Percentiles rank a stretch among this genome's conserved stretches.
phyloP scores from a whole-genome alignment of 2,797 vertebrate species.

The Silurus lanzhouensis region DNA sequence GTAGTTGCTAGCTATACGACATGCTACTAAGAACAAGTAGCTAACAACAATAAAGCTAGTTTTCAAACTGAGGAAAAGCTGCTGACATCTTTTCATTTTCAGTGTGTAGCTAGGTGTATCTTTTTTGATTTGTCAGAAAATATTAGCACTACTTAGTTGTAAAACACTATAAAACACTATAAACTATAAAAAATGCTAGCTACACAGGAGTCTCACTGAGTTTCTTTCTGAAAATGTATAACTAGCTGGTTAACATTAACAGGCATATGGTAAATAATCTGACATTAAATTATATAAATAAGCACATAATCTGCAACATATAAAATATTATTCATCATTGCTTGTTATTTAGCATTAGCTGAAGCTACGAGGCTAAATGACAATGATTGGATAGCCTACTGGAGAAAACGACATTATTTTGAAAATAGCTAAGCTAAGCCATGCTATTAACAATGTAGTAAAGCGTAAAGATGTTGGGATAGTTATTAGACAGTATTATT shows the following conservation, averaged over 20 bases:
- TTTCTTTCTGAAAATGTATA: neutral
- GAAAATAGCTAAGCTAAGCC: neutral
- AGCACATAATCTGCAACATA: neutral
- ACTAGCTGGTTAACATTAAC: neutral
- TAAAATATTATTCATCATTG: neutral
- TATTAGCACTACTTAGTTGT: neutral
- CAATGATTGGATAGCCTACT: neutral
- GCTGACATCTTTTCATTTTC: neutral
- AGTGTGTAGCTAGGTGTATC: neutral
- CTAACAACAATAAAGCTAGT: neutral
- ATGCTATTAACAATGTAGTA: neutral
- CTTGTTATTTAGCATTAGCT: neutral
- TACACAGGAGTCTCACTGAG: neutral
- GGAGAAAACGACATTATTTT: neutral
- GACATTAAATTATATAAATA: neutral
- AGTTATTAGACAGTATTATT: neutral
- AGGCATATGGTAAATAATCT: neutral
- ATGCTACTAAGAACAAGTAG: neutral
- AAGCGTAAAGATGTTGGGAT: neutral
- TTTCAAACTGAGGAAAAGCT: neutral
- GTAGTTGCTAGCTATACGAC: neutral
- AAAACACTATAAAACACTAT: neutral
- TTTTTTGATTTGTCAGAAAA: neutral
- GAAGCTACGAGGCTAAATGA: neutral
- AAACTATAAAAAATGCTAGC: neutral